Base-by-base conservation (phyloP, 2,888 invertebrate species). In the Melitaea athalia region DNA sequence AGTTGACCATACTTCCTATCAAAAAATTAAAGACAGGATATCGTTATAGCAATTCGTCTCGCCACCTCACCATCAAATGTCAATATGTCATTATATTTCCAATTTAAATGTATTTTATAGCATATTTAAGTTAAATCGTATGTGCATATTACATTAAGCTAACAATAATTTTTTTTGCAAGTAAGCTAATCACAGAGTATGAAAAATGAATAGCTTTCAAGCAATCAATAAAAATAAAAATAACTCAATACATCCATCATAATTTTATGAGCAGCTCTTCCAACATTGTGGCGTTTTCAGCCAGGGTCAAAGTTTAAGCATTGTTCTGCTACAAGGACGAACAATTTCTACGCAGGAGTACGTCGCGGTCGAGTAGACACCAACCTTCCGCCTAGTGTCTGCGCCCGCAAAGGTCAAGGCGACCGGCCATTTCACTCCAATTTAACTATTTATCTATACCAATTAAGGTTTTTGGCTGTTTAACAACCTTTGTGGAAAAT, bases 291-390 rank as follows among this genome's bases (percentile, higher is more conserved):
- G 45, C 38, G 66, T 71, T 69, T 64, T 72, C 59, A 59, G 79
- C 83, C 81, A 88, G 85, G 87, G 88, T 76, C 80, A 89, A 85
- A 79, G 78, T 79, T 79, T 72, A 76, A 59, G 71, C 77, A 80
- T 80, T 81, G 80, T 81, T 75, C 75, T 76, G 77, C 78, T 77
- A 77, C 91, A 92, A 92, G 91, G 91, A 91, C 92, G 88, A 82
- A 85, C 87, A 83, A 87, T 91, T 90, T 91, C 91, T 90, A 89
- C 89, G 90, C 89, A 89, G 89, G 89, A 78, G 71, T 71, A 72
- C 81, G 88, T 85, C 83, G 76, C 86, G 88, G 84, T 85, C 81
- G 88, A 81, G 75, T 79, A 88, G 78, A 69, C 89, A 78, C 83
- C 77, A 82, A 80, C 81, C 92, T 92, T 92, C 92, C 92, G 91